Percentiles rank a stretch among this genome's conserved stretches.
phyloP scores from a whole-genome alignment of 2,888 invertebrate species.

The Auanema sp. region DNA sequence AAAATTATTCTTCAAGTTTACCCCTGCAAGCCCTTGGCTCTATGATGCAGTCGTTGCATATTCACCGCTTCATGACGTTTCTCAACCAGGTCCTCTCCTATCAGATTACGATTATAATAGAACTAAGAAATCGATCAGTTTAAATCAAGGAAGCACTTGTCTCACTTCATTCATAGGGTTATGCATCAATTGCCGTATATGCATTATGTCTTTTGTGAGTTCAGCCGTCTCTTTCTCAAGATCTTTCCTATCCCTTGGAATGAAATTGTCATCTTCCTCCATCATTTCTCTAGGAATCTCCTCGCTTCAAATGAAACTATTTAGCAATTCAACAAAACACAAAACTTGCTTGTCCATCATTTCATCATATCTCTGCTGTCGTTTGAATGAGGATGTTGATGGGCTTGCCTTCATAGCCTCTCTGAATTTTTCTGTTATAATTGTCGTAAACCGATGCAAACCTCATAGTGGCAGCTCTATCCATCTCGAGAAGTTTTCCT shows the following conservation, averaged over 20 bases:
- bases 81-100: conserved; percentile 49
- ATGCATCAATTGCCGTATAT: conserved; percentile 49
- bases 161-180: conserved; percentile 38
- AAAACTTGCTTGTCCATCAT: conserved; percentile 45
- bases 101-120: conserved; percentile 55
- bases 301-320: conserved; percentile 20
- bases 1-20: conserved; percentile 3
- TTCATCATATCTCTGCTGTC: conserved; percentile 46
- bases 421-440: conserved; percentile 13
- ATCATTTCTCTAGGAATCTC: conserved; percentile 35
- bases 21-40: conserved; percentile 22
- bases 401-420: conserved; percentile 38
- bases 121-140: conserved; percentile 28
- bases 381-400: conserved; percentile 46
- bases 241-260: conserved; percentile 24
- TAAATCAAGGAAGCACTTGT: background rate
- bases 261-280: conserved; percentile 35
- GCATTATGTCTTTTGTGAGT: conserved; percentile 43
- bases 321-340: conserved; percentile 1
- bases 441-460: conserved; percentile 10
- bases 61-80: conserved; percentile 22
- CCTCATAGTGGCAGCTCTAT: conserved; percentile 52
- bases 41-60: conserved; percentile 27
- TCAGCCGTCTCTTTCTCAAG: conserved; percentile 44
- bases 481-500: conserved; percentile 49